phyloP scores from a whole-genome alignment of 2,113 vertebrate species.

The Paedocypris sp. region DNA sequence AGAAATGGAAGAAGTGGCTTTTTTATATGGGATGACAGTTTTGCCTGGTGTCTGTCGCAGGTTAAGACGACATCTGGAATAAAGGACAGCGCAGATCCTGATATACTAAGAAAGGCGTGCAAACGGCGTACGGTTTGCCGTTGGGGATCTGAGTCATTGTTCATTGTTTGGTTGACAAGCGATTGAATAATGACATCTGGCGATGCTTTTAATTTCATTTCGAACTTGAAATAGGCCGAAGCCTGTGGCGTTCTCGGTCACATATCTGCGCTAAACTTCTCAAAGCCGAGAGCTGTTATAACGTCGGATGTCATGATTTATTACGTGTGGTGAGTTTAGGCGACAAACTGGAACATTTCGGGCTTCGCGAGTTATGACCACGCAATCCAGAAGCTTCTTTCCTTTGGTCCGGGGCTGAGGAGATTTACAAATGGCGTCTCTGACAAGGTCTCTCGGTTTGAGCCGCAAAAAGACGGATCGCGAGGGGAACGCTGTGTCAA shows the following conservation, averaged over 20 bases:
- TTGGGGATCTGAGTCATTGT: slow-evolving; percentile 27
- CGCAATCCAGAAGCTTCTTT: too few species aligned
- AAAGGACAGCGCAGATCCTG: background rate
- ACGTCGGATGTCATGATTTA: background rate
- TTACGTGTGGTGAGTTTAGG: background rate
- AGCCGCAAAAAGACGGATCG: background rate
- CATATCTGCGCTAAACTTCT: background rate
- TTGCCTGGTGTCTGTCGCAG: background rate
- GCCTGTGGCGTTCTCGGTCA: slow-evolving; percentile 9
- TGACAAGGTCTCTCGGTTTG: background rate
- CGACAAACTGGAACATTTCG: too few species aligned
- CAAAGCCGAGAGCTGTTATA: background rate
- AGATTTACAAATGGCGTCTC: background rate
- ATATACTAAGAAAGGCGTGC: background rate
- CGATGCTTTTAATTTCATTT: slow-evolving; percentile 23
- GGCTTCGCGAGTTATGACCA: too few species aligned
- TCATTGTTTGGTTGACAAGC: slow-evolving; percentile 33
- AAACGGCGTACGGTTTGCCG: slow-evolving; percentile 3
- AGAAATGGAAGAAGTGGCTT: too few species aligned
- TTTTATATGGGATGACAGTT: slow-evolving; percentile 6
- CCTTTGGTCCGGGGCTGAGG: background rate
- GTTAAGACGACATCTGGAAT: slow-evolving; percentile 2
- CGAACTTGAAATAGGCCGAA: slow-evolving; percentile 23
- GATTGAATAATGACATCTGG: slow-evolving; percentile 23
- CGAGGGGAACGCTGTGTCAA: background rate